Evolutionary conservation across 35 echinoderm and acorn worm species (phyloP).

Genomic region (Heliocidaris tuberculata): DNA sequence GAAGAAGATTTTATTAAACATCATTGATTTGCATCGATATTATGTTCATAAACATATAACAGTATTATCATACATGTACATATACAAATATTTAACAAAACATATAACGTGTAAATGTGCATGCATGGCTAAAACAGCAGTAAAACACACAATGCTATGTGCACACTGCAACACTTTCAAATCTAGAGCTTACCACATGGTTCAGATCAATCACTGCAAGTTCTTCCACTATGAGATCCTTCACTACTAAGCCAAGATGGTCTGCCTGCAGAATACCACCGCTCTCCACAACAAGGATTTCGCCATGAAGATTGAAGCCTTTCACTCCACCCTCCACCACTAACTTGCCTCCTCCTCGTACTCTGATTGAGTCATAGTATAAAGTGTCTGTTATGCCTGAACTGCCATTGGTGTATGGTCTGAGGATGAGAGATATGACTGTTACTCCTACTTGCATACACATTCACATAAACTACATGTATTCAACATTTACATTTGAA

Average conservation of each 20-base stretch:
- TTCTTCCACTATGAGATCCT: slow-evolving; percentile 71
- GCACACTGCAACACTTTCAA: too few species aligned
- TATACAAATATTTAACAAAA: too few species aligned
- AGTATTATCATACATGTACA: too few species aligned
- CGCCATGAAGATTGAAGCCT: slow-evolving; percentile 66
- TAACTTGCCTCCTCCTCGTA: slow-evolving; percentile 73
- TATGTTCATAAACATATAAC: too few species aligned
- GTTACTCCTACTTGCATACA: too few species aligned
- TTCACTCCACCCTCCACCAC: slow-evolving; percentile 69
- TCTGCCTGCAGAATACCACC: slow-evolving; percentile 76
- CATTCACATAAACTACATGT: neutral
- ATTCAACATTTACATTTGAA: neutral
- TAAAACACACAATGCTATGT: too few species aligned
- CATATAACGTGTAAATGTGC: too few species aligned
- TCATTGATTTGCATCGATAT: too few species aligned
- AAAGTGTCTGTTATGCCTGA: slow-evolving; percentile 54
- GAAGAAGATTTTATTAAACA: too few species aligned
- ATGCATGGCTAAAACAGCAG: too few species aligned
- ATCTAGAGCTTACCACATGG: neutral
- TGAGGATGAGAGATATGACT: neutral
- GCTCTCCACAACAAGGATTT: slow-evolving; percentile 66
- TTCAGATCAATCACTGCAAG: slow-evolving; percentile 68
- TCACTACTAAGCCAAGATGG: slow-evolving; percentile 55
- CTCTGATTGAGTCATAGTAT: slow-evolving; percentile 54
- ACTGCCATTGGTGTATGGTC: slow-evolving; percentile 70